These are phyloP conservation scores for Muntiacus reevesi DNA, from an alignment of 2,113 vertebrate species.

Conservation along the genomic window DNA sequence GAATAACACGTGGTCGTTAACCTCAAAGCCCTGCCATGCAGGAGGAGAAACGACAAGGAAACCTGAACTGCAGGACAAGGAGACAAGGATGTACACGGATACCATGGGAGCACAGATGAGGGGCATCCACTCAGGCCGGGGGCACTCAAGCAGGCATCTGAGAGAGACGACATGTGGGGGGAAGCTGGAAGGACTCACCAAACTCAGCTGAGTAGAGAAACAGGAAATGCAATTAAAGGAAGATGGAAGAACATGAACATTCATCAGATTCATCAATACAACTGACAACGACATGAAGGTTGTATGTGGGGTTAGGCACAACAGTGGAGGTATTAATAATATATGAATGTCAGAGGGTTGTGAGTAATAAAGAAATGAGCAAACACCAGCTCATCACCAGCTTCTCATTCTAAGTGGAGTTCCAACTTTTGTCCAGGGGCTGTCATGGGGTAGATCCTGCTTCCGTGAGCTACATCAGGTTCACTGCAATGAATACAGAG, in stretches of 20 bases:
- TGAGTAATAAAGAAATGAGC: neutral
- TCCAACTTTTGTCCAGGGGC: neutral
- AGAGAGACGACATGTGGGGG: neutral
- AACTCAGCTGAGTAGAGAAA: neutral
- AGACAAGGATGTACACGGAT: neutral
- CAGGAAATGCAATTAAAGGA: neutral
- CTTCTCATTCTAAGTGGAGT: neutral
- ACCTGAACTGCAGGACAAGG: neutral
- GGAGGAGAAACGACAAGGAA: neutral
- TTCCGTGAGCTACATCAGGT: neutral
- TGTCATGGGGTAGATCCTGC: neutral
- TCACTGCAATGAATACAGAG: neutral
- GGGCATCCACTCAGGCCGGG: too few relatives aligned
- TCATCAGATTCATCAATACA: neutral
- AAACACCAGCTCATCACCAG: neutral
- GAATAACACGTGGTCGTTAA: neutral
- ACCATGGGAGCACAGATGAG: fast-evolving
- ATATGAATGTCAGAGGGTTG: neutral
- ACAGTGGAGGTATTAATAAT: neutral
- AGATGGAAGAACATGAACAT: neutral
- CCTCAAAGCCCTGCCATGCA: neutral
- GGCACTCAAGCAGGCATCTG: neutral
- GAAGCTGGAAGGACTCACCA: neutral
- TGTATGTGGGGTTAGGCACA: neutral
- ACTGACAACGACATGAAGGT: neutral